Percentiles rank a stretch among this genome's conserved stretches.
phyloP scores from a whole-genome alignment of 2,888 invertebrate genomes.

The Habrosyne pyritoides region DNA sequence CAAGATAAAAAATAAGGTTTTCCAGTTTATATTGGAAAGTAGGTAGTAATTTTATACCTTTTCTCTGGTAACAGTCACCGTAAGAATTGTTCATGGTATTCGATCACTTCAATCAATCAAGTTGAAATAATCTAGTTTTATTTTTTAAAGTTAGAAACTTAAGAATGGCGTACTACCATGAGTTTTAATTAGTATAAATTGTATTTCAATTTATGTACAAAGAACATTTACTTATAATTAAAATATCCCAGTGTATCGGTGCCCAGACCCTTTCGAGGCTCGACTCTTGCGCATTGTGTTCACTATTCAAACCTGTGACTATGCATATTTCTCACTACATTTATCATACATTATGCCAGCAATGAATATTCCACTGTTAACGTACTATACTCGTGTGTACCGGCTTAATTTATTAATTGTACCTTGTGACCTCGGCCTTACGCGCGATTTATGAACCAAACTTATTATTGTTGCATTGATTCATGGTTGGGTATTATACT shows the following conservation, averaged over 20 bases:
- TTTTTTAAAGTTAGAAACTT: too few relatives aligned
- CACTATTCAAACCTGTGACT: constrained; percentile 52
- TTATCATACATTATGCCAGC: constrained; percentile 72
- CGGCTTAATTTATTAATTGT: constrained; percentile 75
- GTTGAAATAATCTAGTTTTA: too few relatives aligned
- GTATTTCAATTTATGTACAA: too few relatives aligned
- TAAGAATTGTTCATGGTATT: too few relatives aligned
- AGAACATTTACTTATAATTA: too few relatives aligned
- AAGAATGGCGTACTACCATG: too few relatives aligned
- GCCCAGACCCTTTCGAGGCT: constrained; percentile 14
- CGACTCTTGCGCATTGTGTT: constrained; percentile 43
- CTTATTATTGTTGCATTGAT: constrained; percentile 50
- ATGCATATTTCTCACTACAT: constrained; percentile 71
- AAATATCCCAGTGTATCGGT: constrained; percentile 21
- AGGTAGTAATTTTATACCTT: too few relatives aligned
- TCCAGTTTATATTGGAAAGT: too few relatives aligned
- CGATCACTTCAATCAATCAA: too few relatives aligned
- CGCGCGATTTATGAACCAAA: constrained; percentile 58
- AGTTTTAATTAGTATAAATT: too few relatives aligned
- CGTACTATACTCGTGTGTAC: constrained; percentile 41
- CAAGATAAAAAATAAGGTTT: too few relatives aligned
- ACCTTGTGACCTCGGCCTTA: constrained; percentile 53
- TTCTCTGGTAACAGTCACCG: too few relatives aligned
- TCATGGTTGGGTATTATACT: constrained; percentile 23
- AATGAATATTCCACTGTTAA: constrained; percentile 78